Conservation (phyloP, 2,888 invertebrate species). For the Clistopyga incitator region DNA sequence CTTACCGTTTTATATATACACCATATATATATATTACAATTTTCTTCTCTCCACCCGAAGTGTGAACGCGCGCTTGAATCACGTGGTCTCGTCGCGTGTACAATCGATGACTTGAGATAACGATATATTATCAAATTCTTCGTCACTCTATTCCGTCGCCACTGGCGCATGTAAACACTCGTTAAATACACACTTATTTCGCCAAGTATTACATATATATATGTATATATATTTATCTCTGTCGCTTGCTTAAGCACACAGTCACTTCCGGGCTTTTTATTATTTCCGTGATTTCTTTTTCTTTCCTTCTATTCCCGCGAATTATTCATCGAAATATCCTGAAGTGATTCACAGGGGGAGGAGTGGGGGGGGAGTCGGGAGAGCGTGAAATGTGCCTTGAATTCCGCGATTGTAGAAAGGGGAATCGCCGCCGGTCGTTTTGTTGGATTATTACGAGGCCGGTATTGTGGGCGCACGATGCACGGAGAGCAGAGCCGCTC, state of each 20-base stretch:
- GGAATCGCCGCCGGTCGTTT: not conserved
- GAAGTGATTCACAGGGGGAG: not conserved
- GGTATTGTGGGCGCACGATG: not conserved
- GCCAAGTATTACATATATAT: not conserved
- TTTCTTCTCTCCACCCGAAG: not conserved
- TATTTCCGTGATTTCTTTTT: not conserved
- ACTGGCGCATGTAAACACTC: slow-evolving; percentile 1
- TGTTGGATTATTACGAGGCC: no score
- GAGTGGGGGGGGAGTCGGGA: not conserved
- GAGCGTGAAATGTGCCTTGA: slow-evolving; percentile 60
- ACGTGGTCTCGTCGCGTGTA: not conserved
- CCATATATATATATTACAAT: not conserved
- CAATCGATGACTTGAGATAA: not conserved
- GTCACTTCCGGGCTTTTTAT: not conserved
- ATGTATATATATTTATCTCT: not conserved
- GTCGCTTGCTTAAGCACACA: not conserved
- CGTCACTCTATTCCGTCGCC: not conserved
- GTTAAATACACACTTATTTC: slow-evolving; percentile 1
- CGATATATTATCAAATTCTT: slow-evolving; percentile 6
- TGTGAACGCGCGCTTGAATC: not conserved
- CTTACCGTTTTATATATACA: not conserved
- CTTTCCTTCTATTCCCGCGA: not conserved
- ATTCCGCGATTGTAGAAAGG: slow-evolving; percentile 22
- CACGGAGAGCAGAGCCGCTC: slow-evolving; percentile 10
- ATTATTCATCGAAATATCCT: not conserved